Evolutionary conservation across 2,888 invertebrate species (phyloP).

Genomic region (Pristionchus fissidentatus): DNA sequence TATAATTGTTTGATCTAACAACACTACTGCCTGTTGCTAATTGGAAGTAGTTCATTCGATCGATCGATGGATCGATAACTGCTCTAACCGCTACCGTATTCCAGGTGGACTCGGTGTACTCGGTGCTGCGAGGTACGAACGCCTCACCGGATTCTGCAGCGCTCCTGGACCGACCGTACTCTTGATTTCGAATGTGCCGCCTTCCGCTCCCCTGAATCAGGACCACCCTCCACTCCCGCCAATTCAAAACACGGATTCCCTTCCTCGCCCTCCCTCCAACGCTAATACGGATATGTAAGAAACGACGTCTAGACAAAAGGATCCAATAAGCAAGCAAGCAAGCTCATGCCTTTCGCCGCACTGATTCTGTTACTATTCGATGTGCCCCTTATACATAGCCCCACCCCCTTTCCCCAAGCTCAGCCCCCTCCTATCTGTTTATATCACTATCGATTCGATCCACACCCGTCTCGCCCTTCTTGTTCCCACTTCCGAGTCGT

Average conservation of each 20-base stretch:
- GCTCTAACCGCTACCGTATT: background rate
- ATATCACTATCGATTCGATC: too few relatives aligned
- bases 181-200: background rate
- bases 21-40: background rate
- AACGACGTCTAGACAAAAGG: conserved; percentile 30
- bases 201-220: background rate
- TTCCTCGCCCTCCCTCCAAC: background rate
- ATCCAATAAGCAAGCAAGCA: background rate
- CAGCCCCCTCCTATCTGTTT: background rate
- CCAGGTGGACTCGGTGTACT: conserved; percentile 47
- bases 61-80: background rate
- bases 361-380: conserved; percentile 24
- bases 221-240: background rate
- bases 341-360: conserved; percentile 29
- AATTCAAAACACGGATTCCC: background rate
- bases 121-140: conserved; percentile 39
- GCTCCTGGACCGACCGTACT: conserved; percentile 46
- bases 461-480: too few relatives aligned
- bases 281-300: conserved; percentile 27
- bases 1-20: background rate
- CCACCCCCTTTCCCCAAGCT: background rate
- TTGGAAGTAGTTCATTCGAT: background rate
- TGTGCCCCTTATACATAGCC: conserved; percentile 19
- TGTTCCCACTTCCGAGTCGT: background rate
- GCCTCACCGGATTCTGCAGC: conserved; percentile 43